phyloP scores from a whole-genome alignment of 1,140 invertebrate species.

The Augochlora pura region DNA sequence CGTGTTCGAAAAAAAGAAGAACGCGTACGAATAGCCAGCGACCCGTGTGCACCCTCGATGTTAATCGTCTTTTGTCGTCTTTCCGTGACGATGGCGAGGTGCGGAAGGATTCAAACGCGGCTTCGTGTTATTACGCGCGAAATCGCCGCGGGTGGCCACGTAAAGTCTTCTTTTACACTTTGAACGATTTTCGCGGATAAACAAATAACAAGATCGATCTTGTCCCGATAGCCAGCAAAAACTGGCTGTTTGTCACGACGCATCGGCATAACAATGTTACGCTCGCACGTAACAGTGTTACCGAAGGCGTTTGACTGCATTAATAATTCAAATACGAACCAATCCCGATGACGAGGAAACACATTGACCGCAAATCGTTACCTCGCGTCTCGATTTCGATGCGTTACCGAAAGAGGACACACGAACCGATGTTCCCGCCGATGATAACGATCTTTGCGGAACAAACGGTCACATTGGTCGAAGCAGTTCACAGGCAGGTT shows the following conservation, averaged over 20 bases:
- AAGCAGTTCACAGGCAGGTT: neutral
- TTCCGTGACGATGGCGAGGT: neutral
- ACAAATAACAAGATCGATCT: no score
- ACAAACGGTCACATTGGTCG: neutral
- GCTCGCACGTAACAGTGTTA: no score
- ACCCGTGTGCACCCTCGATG: neutral
- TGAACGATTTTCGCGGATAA: no score
- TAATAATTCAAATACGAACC: neutral
- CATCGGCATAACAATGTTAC: no score
- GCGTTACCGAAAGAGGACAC: neutral
- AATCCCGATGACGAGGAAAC: neutral
- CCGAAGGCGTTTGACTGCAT: neutral
- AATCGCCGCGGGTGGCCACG: no score
- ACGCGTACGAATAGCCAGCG: slow-evolving; percentile 35
- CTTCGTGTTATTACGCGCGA: no score
- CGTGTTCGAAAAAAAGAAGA: slow-evolving; percentile 52
- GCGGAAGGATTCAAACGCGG: no score
- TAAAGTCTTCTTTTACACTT: no score
- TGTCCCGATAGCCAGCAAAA: no score
- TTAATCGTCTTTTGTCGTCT: neutral
- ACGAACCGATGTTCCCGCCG: neutral
- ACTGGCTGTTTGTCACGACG: no score
- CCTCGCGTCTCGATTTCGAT: neutral
- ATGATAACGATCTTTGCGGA: neutral
- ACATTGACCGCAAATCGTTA: neutral